Evolutionary conservation across 2,797 vertebrate species (phyloP).

Genomic region (Gallirallus australis): DNA sequence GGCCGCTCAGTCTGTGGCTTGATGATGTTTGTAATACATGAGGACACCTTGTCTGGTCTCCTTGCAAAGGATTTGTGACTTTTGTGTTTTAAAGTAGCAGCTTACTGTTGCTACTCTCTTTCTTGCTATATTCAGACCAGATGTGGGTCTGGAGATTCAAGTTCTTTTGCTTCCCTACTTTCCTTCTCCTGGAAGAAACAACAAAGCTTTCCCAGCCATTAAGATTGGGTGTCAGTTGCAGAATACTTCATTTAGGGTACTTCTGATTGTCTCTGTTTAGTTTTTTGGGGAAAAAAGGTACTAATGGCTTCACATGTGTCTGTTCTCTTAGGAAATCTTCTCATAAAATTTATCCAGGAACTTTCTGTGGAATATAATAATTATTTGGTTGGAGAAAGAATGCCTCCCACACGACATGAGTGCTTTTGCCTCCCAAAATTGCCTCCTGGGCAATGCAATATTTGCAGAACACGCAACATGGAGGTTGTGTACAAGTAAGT

Average conservation of each 20-base stretch:
- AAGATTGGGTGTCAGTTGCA: neutral
- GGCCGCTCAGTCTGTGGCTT: neutral
- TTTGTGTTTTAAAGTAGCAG: neutral
- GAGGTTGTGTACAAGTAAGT: constrained; percentile 73
- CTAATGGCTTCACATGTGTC: neutral
- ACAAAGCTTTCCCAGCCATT: neutral
- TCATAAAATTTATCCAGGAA: constrained; percentile 78
- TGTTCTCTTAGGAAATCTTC: constrained; percentile 72
- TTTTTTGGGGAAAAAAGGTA: neutral
- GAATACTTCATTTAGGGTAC: accelerated
- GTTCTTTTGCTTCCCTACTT: neutral
- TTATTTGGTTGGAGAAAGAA: constrained; percentile 66
- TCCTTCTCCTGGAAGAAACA: neutral
- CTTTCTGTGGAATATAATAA: constrained; percentile 70
- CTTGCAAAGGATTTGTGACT: accelerated
- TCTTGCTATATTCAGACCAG: accelerated
- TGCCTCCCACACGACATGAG: neutral
- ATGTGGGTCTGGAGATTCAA: neutral
- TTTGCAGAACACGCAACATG: neutral
- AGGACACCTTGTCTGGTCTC: neutral
- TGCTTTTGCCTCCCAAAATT: constrained; percentile 53
- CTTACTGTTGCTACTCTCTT: accelerated
- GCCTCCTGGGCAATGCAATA: neutral
- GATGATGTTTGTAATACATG: neutral
- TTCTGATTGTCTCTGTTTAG: neutral